Evolutionary conservation across 2,797 vertebrate genomes (phyloP).

Genomic region (Anas capensis): DNA sequence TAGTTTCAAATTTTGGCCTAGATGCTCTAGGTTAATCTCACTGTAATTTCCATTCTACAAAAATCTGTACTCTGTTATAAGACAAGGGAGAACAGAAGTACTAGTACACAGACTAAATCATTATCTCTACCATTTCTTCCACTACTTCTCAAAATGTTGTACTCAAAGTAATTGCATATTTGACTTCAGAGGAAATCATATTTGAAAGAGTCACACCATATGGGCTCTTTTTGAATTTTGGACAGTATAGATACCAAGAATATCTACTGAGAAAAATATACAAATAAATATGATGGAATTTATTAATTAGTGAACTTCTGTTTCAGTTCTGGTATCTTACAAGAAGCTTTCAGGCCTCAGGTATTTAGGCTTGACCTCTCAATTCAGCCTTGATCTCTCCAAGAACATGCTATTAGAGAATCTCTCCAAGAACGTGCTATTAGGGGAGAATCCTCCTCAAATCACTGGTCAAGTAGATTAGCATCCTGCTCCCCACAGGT

Average conservation of each 20-base stretch:
- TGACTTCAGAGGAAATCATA: neutral
- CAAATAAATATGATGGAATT: neutral
- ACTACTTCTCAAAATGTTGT: neutral
- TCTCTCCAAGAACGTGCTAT: neutral
- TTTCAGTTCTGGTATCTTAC: neutral
- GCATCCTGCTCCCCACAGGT: neutral
- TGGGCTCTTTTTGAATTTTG: neutral
- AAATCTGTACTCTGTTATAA: neutral
- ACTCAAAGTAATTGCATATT: conserved; percentile 18
- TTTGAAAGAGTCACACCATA: neutral
- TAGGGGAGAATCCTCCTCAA: neutral
- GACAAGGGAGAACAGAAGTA: neutral
- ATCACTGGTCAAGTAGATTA: neutral
- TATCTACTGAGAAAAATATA: neutral
- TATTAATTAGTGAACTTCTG: neutral
- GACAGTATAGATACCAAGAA: neutral
- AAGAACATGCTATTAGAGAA: neutral
- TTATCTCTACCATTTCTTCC: neutral
- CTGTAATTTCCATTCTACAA: neutral
- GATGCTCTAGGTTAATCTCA: neutral
- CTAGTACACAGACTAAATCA: neutral
- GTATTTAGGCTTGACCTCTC: too few species aligned
- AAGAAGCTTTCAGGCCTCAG: neutral
- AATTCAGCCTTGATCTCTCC: neutral
- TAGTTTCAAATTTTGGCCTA: neutral